Conservation (phyloP, 1,140 invertebrate genomes). For the Rhynchophorus ferrugineus region DNA sequence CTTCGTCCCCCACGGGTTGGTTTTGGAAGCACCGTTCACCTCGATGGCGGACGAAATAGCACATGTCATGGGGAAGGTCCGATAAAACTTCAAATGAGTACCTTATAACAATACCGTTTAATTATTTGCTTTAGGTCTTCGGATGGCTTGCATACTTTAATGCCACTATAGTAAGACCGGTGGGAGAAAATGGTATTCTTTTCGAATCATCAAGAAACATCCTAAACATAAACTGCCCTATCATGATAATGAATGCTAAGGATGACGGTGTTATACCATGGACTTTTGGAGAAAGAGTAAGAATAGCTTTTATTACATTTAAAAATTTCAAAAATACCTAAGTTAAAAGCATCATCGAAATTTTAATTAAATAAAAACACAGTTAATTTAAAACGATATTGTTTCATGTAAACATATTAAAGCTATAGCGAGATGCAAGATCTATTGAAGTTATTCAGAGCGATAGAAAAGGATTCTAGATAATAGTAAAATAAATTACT, state of each 20-base stretch:
- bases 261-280: constrained; percentile 79
- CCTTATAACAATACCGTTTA: too few species aligned
- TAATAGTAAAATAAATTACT: too few species aligned
- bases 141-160: constrained; percentile 61
- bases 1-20: constrained; percentile 59
- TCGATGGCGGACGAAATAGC: constrained; percentile 74
- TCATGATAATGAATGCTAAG: constrained; percentile 81
- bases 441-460: too few species aligned
- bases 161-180: constrained; percentile 57
- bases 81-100: constrained; percentile 7
- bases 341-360: background rate
- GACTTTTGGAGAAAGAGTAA: constrained; percentile 61
- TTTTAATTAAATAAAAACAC: too few species aligned
- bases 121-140: constrained; percentile 37
- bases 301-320: background rate
- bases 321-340: constrained; percentile 1
- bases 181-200: constrained; percentile 53
- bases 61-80: constrained; percentile 66
- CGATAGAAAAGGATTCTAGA: too few species aligned
- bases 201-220: constrained; percentile 66
- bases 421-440: too few species aligned
- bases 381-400: too few species aligned
- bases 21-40: constrained; percentile 86
- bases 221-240: constrained; percentile 57
- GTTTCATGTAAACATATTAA: too few species aligned